These are phyloP conservation scores for Papilio glaucus DNA, from an alignment of 1,140 invertebrate species.

Conservation along the genomic window DNA sequence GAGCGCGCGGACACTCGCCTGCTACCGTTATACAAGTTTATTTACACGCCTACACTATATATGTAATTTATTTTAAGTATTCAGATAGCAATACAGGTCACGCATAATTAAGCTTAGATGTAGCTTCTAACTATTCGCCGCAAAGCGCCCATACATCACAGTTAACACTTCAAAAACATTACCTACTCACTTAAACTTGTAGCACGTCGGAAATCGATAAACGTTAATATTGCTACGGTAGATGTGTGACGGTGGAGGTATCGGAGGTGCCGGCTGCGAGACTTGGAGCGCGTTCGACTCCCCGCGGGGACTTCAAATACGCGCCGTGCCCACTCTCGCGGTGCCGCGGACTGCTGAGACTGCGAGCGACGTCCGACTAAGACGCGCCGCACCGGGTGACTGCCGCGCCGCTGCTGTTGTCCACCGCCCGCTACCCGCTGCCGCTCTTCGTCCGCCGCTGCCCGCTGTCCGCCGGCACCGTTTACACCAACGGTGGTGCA, in stretches of 20 bases:
- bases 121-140: too few relatives aligned
- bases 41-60: too few relatives aligned
- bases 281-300: slow-evolving; percentile 47
- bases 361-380: neutral
- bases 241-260: neutral
- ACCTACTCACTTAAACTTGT: neutral
- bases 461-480: slow-evolving; percentile 24
- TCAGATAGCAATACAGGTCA: too few relatives aligned
- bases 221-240: neutral
- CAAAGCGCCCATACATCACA: neutral
- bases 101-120: too few relatives aligned
- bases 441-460: too few relatives aligned
- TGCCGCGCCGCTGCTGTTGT: slow-evolving; percentile 22
- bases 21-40: too few relatives aligned
- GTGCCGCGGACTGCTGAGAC: neutral
- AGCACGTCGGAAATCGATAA: neutral
- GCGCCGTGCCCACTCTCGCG: slow-evolving; percentile 38
- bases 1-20: too few relatives aligned
- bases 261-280: slow-evolving; percentile 31
- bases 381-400: slow-evolving; percentile 12
- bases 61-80: too few relatives aligned
- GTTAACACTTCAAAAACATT: neutral
- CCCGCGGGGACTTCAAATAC: slow-evolving; percentile 55
- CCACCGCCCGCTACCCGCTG: neutral
- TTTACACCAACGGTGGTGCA: too few relatives aligned